These are phyloP conservation scores for Eupeodes corollae DNA, from an alignment of 1,140 invertebrate species.

Conservation along the genomic window DNA sequence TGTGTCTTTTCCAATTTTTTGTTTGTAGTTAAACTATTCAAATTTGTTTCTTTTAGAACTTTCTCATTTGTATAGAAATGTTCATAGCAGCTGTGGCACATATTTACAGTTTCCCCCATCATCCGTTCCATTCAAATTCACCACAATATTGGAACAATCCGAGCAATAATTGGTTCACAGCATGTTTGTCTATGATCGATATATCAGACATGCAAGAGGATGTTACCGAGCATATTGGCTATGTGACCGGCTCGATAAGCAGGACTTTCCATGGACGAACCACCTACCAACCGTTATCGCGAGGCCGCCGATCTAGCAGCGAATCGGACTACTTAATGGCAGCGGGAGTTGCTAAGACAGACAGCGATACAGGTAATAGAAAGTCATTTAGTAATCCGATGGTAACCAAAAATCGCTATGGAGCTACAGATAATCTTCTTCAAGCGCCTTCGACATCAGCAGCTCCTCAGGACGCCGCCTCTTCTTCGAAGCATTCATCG, in stretches of 20 bases:
- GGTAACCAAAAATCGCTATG: not conserved
- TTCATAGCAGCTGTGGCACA: constrained; percentile 90
- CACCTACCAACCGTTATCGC: constrained; percentile 56
- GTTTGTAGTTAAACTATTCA: not conserved
- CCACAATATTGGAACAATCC: constrained; percentile 38
- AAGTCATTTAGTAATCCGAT: not conserved
- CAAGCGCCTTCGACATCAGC: too few species aligned
- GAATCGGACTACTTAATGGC: constrained; percentile 33
- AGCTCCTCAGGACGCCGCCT: too few species aligned
- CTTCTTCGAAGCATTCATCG: not conserved
- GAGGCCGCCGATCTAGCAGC: constrained; percentile 42
- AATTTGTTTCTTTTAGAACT: constrained; percentile 55
- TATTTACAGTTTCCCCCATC: constrained; percentile 88
- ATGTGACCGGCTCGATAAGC: constrained; percentile 68
- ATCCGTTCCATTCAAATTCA: constrained; percentile 53
- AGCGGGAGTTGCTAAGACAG: not conserved
- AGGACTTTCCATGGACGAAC: constrained; percentile 57
- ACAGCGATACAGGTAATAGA: not conserved
- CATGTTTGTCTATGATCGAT: constrained; percentile 80
- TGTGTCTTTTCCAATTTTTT: not conserved
- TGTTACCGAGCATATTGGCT: constrained; percentile 81
- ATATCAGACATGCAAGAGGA: constrained; percentile 86
- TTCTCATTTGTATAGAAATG: constrained; percentile 96
- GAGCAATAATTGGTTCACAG: constrained; percentile 42
- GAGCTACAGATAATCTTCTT: not conserved